Base-by-base conservation (phyloP, 2,797 vertebrate species). In the Malacoctenus gilli region DNA sequence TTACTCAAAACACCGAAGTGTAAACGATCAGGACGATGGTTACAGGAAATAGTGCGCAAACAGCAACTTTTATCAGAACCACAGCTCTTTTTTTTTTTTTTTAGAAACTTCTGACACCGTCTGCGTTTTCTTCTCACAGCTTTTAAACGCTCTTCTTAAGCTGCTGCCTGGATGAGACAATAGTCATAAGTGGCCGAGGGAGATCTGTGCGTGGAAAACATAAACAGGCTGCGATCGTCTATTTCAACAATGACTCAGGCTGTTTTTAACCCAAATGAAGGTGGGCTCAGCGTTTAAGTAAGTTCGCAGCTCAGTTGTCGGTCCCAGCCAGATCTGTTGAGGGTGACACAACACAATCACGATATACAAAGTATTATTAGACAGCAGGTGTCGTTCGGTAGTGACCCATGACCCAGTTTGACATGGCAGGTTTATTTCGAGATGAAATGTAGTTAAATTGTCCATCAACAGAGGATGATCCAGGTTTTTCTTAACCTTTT, bases 361-460 rank as follows among this genome's bases (percentile, higher is more conserved):
- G 20, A 20, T 4, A 18, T 7, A 41, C 13, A 11, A 28, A 28
- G 1, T 23, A 5, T 59, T 54, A 38, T 51, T 68, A 15, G 28
- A 56, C 48, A 51, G 49, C 20, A 8, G 18, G 38, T 21, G 1
- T 16, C 20, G 12, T 31, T 19, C n/a, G 5, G 23, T 28, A 3
- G n/a, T 59, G 34, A 7, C 49, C 47, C 44, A 25, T 37, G 62
- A 53, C 58, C 19, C 32, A n/a, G 14, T 39, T 58, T 49, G 10
- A 3, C 25, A 38, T 13, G 6, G 31, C 22, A 37, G 38, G 25
- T 49, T 34, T 15, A 68, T 68, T 14, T 57, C 44, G 37, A 41
- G 57, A 37, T 50, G 16, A 54, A 68, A 19, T 22, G 39, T 10
- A 4, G 19, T 47, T 63, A 53, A 15, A 11, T 5, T 36, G 14